Base-by-base conservation (phyloP, 2,797 vertebrate species). In the Ibycter americanus region DNA sequence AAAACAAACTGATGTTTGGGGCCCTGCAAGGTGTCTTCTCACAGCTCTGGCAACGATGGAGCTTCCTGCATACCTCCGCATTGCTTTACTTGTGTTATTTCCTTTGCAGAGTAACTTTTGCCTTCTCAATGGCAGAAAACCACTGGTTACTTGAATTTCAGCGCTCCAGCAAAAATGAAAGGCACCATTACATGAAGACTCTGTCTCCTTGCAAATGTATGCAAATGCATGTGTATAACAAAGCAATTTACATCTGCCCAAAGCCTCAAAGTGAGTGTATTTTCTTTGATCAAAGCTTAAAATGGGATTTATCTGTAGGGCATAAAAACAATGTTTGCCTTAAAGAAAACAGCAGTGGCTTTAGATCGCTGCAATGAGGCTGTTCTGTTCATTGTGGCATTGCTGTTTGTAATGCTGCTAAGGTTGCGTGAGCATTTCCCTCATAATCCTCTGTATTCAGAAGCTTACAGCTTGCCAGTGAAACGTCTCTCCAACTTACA, bases 201-300 rank as follows among this genome's bases (percentile, higher is more conserved):
- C 51, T 40, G 85, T 96, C 96, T 96, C 91, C 95, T 96, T 96
- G 95, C 95, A 98, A 98, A 98, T 98, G 90, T 98, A 98, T 98
- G 98, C 98, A 98, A 98, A 98, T 98, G 79, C 93, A 88, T 97
- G 86, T 63, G 70, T 95, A 96, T 92, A 98, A 98, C 97, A 98
- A 98, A 98, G 96, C 97, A 96, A 98, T 98, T 98, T 98, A 97
- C 98, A 98, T 96, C 94, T 97, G 94, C 95, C 97, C 95, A 97
- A 94, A 97, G 97, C 97, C 97, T 98, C 98, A 97, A 97, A 98
- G 96, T 97, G 95, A 98, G 97, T 95, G 85, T 93, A 95, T 96
- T 98, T 97, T 96, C 98, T 98, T 98, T 98, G 98, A 98, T 98
- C 98, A 98, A 97, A 97, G 97, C 97, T 98, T 97, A 97, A 97